phyloP scores from a whole-genome alignment of 2,113 vertebrate genomes.

The Anolis sagrei region DNA sequence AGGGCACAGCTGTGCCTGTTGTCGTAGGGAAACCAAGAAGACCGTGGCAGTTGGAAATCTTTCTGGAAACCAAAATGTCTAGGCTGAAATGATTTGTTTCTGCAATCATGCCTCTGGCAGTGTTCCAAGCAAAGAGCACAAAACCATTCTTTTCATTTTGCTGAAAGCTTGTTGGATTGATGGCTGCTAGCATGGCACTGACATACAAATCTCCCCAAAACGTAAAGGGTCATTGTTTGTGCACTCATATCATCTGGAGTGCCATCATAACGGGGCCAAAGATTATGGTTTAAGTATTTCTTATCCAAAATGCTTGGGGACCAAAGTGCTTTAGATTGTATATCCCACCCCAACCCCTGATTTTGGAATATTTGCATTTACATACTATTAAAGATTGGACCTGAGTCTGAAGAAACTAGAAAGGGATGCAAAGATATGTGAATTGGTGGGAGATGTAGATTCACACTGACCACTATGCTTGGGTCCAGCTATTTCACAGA shows the following conservation, averaged over 20 bases:
- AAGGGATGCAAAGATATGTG: no score
- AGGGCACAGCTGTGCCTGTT: not conserved
- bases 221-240: constrained; percentile 6
- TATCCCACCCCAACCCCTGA: no score
- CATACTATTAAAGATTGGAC: no score
- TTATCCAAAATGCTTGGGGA: no score
- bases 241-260: not conserved
- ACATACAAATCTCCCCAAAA: not conserved
- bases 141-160: constrained; percentile 6
- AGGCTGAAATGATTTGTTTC: constrained; percentile 29
- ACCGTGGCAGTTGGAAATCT: constrained; percentile 16
- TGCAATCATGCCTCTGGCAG: constrained; percentile 28
- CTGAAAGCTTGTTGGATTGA: constrained; percentile 19
- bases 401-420: no score
- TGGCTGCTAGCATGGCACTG: not conserved
- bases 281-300: no score
- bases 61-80: constrained; percentile 34
- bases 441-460: no score
- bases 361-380: no score
- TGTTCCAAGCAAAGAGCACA: constrained; percentile 1
- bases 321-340: no score
- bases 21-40: constrained; percentile 16
- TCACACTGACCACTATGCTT: no score
- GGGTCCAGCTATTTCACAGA: no score
- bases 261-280: not conserved